These are phyloP conservation scores for Steatornis caripensis DNA, from an alignment of 2,113 vertebrate genomes.

Conservation along the genomic window DNA sequence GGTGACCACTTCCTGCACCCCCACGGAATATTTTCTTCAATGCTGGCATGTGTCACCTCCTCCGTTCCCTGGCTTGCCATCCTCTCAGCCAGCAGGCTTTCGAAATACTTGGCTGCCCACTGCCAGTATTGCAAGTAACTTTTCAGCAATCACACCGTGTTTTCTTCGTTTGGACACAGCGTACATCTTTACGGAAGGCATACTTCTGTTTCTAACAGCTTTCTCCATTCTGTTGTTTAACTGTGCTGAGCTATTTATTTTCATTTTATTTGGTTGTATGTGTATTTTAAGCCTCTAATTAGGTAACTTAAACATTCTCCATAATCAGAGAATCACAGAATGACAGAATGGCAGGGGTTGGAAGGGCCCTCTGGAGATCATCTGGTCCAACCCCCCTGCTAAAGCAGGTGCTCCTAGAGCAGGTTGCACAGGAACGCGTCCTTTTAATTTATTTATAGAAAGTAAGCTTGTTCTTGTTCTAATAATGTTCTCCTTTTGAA, in stretches of 20 bases:
- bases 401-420: too few relatives aligned
- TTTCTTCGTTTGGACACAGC: background rate
- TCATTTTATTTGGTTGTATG: background rate
- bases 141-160: background rate
- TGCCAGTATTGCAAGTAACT: background rate
- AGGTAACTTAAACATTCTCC: background rate
- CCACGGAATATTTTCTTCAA: background rate
- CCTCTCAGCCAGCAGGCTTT: background rate
- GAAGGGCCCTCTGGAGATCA: too few relatives aligned
- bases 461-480: background rate
- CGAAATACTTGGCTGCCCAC: background rate
- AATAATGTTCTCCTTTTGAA: background rate
- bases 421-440: too few relatives aligned
- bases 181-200: background rate
- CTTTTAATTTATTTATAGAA: background rate
- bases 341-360: too few relatives aligned
- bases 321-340: too few relatives aligned
- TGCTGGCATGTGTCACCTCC: background rate
- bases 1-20: background rate
- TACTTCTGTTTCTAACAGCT: background rate
- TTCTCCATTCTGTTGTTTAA: background rate
- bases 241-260: background rate
- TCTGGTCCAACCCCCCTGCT: too few relatives aligned
- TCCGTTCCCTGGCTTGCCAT: background rate
- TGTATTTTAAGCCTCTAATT: background rate